A percentile compares a stretch with the other conserved stretches of the same genome.
Conservation (phyloP, 1,140 invertebrate species). For the Holotrichia oblita region DNA sequence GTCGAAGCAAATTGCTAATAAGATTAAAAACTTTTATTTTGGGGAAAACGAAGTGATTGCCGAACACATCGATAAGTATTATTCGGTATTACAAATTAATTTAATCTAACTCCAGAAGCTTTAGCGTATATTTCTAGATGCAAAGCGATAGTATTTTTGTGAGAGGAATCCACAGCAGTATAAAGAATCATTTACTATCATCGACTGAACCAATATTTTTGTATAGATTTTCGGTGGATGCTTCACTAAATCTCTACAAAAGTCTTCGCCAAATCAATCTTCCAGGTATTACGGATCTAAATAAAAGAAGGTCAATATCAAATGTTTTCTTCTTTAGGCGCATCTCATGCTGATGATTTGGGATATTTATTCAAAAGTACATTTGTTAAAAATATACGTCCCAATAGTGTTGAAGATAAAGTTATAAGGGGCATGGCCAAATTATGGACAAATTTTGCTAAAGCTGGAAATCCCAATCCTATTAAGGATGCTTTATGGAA, state of each 20-base stretch:
- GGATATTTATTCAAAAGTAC: constrained; percentile 69
- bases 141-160: constrained; percentile 61
- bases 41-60: constrained; percentile 59
- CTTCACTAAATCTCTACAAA: constrained; percentile 65
- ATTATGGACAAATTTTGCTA: constrained; percentile 67
- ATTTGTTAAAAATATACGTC: constrained; percentile 59
- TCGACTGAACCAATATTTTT: constrained; percentile 63
- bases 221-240: constrained; percentile 65
- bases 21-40: constrained; percentile 62
- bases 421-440: constrained; percentile 64
- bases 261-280: constrained; percentile 48
- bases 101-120: too few species aligned
- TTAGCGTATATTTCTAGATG: too few species aligned
- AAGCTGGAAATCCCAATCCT: constrained; percentile 62
- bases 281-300: constrained; percentile 25
- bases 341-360: constrained; percentile 71
- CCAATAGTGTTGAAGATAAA: constrained; percentile 56
- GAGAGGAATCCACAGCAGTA: constrained; percentile 63
- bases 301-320: neutral
- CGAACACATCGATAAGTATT: constrained; percentile 50
- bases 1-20: constrained; percentile 58
- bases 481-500: constrained; percentile 62
- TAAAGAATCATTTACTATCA: constrained; percentile 60
- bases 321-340: constrained; percentile 56
- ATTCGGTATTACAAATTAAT: too few species aligned